These are phyloP conservation scores for Yponomeuta cagnagella DNA, from an alignment of 2,888 invertebrate genomes.

Conservation along the genomic window DNA sequence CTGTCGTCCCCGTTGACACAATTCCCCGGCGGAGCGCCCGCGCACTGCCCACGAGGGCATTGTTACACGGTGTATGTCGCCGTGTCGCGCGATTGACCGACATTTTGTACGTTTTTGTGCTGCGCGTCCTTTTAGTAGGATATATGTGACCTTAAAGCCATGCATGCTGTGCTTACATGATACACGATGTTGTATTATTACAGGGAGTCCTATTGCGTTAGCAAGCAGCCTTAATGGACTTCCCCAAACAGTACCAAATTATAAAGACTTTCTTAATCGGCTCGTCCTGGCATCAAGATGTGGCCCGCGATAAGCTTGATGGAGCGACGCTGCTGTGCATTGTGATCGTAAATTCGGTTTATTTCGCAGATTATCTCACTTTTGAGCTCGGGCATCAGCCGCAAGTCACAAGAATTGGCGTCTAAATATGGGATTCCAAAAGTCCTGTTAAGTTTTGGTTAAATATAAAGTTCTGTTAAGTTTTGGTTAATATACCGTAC, in stretches of 20 bases:
- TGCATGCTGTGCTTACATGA: no score
- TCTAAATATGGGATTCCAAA: no score
- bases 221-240: no score
- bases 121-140: not conserved
- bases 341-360: not conserved
- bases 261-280: not conserved
- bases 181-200: no score
- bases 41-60: conserved; percentile 18
- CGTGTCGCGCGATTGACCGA: not conserved
- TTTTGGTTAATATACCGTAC: no score
- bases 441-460: no score
- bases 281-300: not conserved
- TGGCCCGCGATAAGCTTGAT: not conserved
- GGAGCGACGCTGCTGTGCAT: not conserved
- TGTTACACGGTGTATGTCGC: conserved; percentile 3
- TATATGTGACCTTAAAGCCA: not conserved
- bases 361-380: not conserved
- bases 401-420: not conserved
- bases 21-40: conserved; percentile 16
- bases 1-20: conserved; percentile 17
- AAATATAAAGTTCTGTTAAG: no score
- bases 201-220: no score
- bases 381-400: no score
- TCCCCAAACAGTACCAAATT: not conserved
- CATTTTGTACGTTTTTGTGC: not conserved